Base-by-base conservation (phyloP, 2,888 invertebrate species). In the Ethmia dodecea region DNA sequence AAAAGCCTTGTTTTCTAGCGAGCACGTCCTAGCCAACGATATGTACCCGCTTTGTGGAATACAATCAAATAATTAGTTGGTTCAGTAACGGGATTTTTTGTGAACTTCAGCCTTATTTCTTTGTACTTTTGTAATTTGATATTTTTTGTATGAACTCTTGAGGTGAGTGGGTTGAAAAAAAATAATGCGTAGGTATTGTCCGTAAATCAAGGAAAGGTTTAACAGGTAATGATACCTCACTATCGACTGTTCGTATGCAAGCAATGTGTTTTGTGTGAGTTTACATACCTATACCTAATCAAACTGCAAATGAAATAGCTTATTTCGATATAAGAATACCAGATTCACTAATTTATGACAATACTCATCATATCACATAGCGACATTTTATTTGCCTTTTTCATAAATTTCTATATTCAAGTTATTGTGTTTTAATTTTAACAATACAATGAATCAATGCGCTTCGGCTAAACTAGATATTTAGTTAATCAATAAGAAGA, bases 51-150 rank as follows among this genome's bases (percentile, higher is more conserved):
- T 74, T 74, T 76, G 72, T 66, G 57, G 53, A 61, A 60, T 63
- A 81, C 81, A 83, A 81, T 69, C 63, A 75, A 69, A 77, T 86
- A 86, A 86, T 86, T 86, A 86, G 79, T 61, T 61, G 64, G 75
- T 62, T 73, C 61, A 55, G 53, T 77, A 86, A 79, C 84, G 83
- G 83, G 70, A 55, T 54, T 64, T 77, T 77, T 61, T 61, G 51
- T 47, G 45, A 45, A 55, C 60, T 60, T 67, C 67, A 71, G 60
- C 63, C 62, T 68, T 64, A 67, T 56, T 61, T 63, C 62, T 63
- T 81, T 81, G 76, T 73, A 56, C 49, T 54, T 53, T 55, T 58
- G 84, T 83, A 84, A 86, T 83, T 79, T 80, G 80, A 86, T 84
- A 78, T 78, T 81, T 81, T 83, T 81, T 83, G 66, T 74, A 64